Evolutionary conservation across 30 jellyfish, hydroid and myxozoan species (phyloP).

Genomic region (Aurelia sp.): DNA sequence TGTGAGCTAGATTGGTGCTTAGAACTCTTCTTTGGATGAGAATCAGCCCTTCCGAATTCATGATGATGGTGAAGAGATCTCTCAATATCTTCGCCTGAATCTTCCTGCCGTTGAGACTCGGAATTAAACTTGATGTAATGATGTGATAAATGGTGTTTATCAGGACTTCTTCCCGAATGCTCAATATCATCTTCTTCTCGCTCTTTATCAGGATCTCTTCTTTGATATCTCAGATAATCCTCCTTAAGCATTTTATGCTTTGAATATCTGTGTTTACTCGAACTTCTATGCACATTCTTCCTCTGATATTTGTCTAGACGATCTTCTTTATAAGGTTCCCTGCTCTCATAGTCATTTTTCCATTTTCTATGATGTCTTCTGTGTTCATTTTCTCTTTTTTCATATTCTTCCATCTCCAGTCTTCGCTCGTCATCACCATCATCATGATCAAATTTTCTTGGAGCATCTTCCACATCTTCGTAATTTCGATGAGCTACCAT

Average conservation of each 20-base stretch:
- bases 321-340: neutral
- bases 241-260: neutral
- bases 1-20: neutral
- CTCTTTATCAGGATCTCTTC: neutral
- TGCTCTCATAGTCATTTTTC: neutral
- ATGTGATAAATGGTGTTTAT: neutral
- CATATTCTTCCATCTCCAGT: neutral
- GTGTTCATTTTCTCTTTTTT: neutral
- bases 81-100: too few relatives aligned
- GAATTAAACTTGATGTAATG: neutral
- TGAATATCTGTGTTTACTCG: neutral
- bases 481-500: conserved; percentile 68
- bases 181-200: neutral
- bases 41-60: neutral
- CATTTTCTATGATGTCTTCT: neutral
- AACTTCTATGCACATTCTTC: neutral
- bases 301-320: neutral
- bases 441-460: neutral
- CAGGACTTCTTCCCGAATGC: neutral
- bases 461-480: conserved; percentile 43
- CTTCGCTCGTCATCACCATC: conserved; percentile 2
- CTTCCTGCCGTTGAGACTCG: neutral
- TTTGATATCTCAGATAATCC: neutral
- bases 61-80: neutral
- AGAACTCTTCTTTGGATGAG: neutral